Evolutionary conservation across 2,113 vertebrate species (phyloP), one percentile per base, ranked within the genome.

Genomic region (Chaetodon trifascialis): DNA sequence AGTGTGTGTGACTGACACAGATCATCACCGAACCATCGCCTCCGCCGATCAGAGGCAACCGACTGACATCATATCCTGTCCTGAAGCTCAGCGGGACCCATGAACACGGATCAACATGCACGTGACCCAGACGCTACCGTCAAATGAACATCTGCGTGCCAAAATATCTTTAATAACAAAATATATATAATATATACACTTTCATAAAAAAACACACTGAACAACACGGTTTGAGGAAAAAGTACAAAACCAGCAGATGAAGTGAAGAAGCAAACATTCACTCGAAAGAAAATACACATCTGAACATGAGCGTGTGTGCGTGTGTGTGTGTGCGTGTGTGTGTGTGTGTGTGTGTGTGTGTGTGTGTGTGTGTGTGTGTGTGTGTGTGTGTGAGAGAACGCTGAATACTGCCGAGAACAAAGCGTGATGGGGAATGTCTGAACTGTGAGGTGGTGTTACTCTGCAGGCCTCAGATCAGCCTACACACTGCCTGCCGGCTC

Each of bases 161-260:
- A 80, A 86, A 94, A 91, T 83, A 88, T 86, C 90, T 94, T 94
- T 93, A 94, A 94, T 93, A 94, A 91, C 91, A 93, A 94, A 92
- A 92, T 92, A 92, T 93, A 92, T 92, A 91, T 86, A 92, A 91
- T 93, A 93, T 93, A 40, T 93, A 93, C 93, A 93, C 76, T 91
- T 88, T 88, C 49, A 83, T 86, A 44, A 76, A 78, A 59, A 82
- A 69, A 77, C 73, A 63, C 63, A 62, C 66, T 7, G 79, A 86
- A 85, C 76, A 30, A 75, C 75, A 36, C 58, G 73, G 42, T 67
- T 73, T 65, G 40, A 83, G 54, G 64, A 79, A 85, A 56, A 16
- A 2, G 44, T 54, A 78, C 40, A 73, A 70, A 87, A 85, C 34
- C 9, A 79, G 52, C 4, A 19, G 40, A 38, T 25, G 8, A 74